Evolutionary conservation across 2,113 vertebrate genomes (phyloP).

Genomic region (Anhinga rufa): DNA sequence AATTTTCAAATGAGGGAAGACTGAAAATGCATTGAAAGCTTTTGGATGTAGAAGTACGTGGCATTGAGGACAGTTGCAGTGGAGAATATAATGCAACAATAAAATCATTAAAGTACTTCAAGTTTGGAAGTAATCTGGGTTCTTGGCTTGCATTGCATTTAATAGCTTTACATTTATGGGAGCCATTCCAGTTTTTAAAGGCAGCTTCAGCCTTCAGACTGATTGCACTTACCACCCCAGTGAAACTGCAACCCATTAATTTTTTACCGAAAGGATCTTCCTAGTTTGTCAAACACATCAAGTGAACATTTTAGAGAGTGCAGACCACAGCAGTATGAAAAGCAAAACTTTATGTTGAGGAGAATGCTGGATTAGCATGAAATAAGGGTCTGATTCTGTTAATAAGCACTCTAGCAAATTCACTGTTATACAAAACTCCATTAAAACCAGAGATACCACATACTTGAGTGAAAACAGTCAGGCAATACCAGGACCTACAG

Average conservation of each 20-base stretch:
- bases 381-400: background rate
- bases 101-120: constrained; percentile 63
- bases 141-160: constrained; percentile 56
- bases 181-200: constrained; percentile 63
- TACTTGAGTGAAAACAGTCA: background rate
- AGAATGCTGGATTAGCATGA: background rate
- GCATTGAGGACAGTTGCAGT: constrained; percentile 52
- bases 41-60: constrained; percentile 36
- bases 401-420: background rate
- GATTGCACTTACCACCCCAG: constrained; percentile 56
- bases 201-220: constrained; percentile 63
- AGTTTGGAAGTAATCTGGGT: constrained; percentile 58
- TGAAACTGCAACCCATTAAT: constrained; percentile 46
- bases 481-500: background rate
- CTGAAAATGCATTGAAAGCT: constrained; percentile 51
- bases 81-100: constrained; percentile 58
- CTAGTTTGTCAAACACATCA: constrained; percentile 19
- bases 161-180: constrained; percentile 64
- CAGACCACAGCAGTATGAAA: constrained; percentile 29
- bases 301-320: constrained; percentile 36
- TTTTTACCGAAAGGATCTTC: constrained; percentile 46
- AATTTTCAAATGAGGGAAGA: background rate
- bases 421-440: background rate
- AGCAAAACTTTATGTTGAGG: background rate
- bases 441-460: background rate